phyloP scores from a whole-genome alignment of 2,113 vertebrate species.

The Oncorhynchus masou region DNA sequence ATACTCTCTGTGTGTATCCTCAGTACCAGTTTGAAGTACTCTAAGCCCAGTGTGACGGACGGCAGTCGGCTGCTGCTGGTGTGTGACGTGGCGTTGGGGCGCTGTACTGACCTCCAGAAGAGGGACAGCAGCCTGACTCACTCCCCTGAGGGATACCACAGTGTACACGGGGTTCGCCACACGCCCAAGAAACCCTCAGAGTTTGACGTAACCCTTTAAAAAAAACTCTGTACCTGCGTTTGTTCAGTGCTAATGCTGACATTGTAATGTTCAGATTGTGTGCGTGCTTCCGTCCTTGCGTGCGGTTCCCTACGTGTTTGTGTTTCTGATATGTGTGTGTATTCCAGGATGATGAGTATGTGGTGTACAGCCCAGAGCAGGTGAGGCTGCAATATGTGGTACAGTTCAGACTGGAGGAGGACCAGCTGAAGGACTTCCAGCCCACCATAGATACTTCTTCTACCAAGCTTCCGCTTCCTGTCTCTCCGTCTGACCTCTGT shows the following conservation, averaged over 20 bases:
- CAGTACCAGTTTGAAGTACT: constrained; percentile 81
- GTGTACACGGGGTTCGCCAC: constrained; percentile 74
- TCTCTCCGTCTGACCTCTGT: constrained; percentile 31
- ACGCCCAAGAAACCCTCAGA: constrained; percentile 55
- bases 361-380: constrained; percentile 82
- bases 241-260: neutral
- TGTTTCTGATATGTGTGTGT: neutral
- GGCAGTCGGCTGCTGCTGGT: constrained; percentile 77
- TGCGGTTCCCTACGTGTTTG: neutral
- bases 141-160: constrained; percentile 76
- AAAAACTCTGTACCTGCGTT: neutral
- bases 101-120: constrained; percentile 61
- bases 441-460: constrained; percentile 33
- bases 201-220: constrained; percentile 74
- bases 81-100: constrained; percentile 82
- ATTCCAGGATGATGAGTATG: constrained; percentile 83
- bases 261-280: neutral
- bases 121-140: constrained; percentile 66
- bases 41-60: constrained; percentile 68
- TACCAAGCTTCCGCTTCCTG: neutral
- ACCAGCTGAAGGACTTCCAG: constrained; percentile 71
- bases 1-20: neutral
- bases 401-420: constrained; percentile 72
- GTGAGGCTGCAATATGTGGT: constrained; percentile 83
- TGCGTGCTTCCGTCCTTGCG: neutral